These are phyloP conservation scores for Limnodromus scolopaceus DNA, from an alignment of 2,797 vertebrate species.

Conservation along the genomic window DNA sequence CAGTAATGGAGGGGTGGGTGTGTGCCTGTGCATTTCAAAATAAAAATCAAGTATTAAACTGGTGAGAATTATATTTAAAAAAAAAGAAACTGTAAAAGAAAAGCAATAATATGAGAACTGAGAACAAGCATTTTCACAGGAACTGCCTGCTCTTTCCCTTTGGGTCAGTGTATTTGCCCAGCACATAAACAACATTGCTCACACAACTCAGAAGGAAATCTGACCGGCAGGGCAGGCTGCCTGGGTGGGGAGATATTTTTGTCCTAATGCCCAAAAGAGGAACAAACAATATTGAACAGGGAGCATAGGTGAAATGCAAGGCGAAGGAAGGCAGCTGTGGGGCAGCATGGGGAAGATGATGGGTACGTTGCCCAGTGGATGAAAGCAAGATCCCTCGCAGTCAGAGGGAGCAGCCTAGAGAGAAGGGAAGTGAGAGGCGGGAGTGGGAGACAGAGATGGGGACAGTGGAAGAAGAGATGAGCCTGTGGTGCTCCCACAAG, in stretches of 20 bases:
- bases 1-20: not conserved
- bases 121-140: not conserved
- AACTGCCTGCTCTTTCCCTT: not conserved
- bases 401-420: not conserved
- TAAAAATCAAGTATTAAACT: not conserved
- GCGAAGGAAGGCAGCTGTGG: not conserved
- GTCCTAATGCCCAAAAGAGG: constrained; percentile 6
- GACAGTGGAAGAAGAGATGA: not conserved
- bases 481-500: not conserved
- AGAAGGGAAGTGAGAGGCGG: not conserved
- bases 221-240: not conserved
- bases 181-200: constrained; percentile 10
- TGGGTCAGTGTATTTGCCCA: not conserved
- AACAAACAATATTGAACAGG: not conserved
- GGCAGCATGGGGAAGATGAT: not conserved
- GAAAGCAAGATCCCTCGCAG: not conserved
- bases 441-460: not conserved
- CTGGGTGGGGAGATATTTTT: constrained; percentile 15
- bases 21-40: not conserved
- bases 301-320: not conserved
- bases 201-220: not conserved
- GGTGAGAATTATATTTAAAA: not conserved
- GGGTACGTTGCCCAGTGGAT: fast-evolving
- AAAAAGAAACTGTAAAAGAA: not conserved
- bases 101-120: not conserved